Base-by-base conservation (phyloP, 2,888 invertebrate genomes). In the Atrina japonica region DNA sequence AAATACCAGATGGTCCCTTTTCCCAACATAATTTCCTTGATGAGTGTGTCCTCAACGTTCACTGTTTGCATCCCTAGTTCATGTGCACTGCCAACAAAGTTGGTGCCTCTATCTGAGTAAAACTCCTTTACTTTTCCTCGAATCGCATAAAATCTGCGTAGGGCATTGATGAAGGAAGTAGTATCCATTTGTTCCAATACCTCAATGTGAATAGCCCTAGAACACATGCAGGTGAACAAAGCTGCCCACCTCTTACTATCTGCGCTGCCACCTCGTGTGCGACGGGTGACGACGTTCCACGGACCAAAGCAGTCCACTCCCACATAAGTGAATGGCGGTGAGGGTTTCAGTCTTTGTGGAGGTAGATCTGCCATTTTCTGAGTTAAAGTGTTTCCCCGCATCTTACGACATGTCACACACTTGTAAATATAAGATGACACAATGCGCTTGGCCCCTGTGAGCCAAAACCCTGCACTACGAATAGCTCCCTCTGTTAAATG, bases 401-500 rank as follows among this genome's bases (percentile, higher is more conserved):
- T 61, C 49, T 61, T 67, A 50, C 68, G 23, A 30, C 73, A 76
- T 11, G 18, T 61, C 1, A 73, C 55, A 52, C 73, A 76, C 9
- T 50, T 35, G 21, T 56, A 70, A n/a, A 77, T 66, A 21, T 72
- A 21, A 3, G 70, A 63, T 0, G 71, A 69, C 16, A 79, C 61
- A 3, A 68, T 47, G 0, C 77, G 56, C 55, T 75, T 77, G 23
- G 41, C 61, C 1, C 75, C 75, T 3, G 53, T 70, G 7, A 80
- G 69, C 80, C 77, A 76, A 35, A 61, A 64, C 11, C 78, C 75
- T 16, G 59, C 64, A 6, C 70, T 30, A 18, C 80, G 29, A 6
- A 78, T 47, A 2, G 75, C 72, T 18, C 72, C 77, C 45, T 78
- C 70, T n/a, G 80, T 78, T 21, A 80, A 63, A 40, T 66, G 71